A percentile compares a stretch with the other conserved stretches of the same genome.
phyloP scores from a whole-genome alignment of 2,888 invertebrate genomes.

The Eurytoma adleriae region DNA sequence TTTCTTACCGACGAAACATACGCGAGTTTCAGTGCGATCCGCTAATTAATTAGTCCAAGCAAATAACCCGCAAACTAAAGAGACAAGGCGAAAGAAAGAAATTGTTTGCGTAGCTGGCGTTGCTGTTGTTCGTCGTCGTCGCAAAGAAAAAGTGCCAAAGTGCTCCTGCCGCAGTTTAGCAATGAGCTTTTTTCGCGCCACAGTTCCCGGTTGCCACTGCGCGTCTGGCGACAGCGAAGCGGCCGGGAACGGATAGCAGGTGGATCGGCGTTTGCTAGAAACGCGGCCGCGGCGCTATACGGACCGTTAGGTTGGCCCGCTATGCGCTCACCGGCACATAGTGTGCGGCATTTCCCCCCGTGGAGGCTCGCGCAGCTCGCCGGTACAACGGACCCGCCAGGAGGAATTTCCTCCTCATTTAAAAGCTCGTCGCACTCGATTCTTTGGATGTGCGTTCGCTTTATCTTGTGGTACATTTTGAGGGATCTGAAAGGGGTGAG shows the following conservation, averaged over 20 bases:
- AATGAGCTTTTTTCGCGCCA: neutral
- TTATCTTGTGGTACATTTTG: too few relatives aligned
- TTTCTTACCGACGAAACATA: too few relatives aligned
- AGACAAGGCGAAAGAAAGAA: neutral
- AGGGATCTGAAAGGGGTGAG: too few relatives aligned
- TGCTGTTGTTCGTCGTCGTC: too few relatives aligned
- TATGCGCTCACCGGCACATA: slow-evolving; percentile 11
- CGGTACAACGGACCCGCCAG: too few relatives aligned
- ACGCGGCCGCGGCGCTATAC: neutral
- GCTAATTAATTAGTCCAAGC: slow-evolving; percentile 45
- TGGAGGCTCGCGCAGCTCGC: slow-evolving; percentile 1
- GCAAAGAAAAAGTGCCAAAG: too few relatives aligned
- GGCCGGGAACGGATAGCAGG: slow-evolving; percentile 3
- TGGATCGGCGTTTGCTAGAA: neutral
- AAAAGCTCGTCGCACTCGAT: too few relatives aligned
- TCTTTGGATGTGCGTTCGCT: too few relatives aligned
- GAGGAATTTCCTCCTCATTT: too few relatives aligned
- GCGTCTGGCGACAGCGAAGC: neutral
- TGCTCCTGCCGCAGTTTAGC: neutral
- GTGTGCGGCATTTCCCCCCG: slow-evolving; percentile 27
- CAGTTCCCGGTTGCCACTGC: neutral
- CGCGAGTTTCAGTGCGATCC: too few relatives aligned
- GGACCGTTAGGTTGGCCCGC: slow-evolving; percentile 45
- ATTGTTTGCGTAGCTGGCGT: too few relatives aligned
- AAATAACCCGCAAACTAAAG: neutral